A percentile compares a stretch with the other conserved stretches of the same genome.
Evolutionary conservation across 1,140 invertebrate species (phyloP).

Genomic region (Macrostomum lignano): DNA sequence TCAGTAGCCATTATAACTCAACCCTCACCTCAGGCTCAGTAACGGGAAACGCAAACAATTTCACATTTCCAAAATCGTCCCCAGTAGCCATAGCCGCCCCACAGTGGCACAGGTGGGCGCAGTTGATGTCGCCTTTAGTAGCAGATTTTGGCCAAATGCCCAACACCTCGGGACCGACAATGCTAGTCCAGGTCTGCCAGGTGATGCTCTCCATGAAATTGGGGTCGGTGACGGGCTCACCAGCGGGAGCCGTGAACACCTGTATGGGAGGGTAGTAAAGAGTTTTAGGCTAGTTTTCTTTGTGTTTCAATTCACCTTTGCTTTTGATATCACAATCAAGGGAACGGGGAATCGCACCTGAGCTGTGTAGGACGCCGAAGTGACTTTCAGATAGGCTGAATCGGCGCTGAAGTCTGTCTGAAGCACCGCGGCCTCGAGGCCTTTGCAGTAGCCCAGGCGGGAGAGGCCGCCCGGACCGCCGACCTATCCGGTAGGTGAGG

Average conservation of each 20-base stretch:
- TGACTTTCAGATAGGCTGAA: slow-evolving; percentile 18
- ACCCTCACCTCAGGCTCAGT: no score
- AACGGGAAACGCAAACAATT: slow-evolving; percentile 24
- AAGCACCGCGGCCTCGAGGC: slow-evolving; percentile 20
- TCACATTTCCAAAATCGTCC: slow-evolving; percentile 26
- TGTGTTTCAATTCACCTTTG: no score
- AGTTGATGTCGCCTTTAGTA: slow-evolving; percentile 21
- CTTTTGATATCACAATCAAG: no score
- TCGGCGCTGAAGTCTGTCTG: slow-evolving; percentile 27
- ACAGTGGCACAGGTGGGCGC: slow-evolving; percentile 18
- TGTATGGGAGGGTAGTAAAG: no score
- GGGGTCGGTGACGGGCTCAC: slow-evolving; percentile 14
- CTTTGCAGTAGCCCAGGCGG: slow-evolving; percentile 21
- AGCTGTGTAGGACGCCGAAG: no score
- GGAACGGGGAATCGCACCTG: no score
- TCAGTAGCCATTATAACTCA: no score
- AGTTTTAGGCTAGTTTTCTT: no score
- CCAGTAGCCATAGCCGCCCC: slow-evolving; percentile 23
- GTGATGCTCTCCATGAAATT: slow-evolving; percentile 16
- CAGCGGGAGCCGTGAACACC: slow-evolving; percentile 17
- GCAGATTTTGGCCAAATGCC: slow-evolving; percentile 25
- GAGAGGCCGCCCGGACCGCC: slow-evolving; percentile 13
- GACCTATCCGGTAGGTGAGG: no score
- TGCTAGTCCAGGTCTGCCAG: slow-evolving; percentile 24
- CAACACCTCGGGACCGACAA: slow-evolving; percentile 20